phyloP scores from a whole-genome alignment of 1,140 invertebrate genomes.

The Frieseomelitta varia region DNA sequence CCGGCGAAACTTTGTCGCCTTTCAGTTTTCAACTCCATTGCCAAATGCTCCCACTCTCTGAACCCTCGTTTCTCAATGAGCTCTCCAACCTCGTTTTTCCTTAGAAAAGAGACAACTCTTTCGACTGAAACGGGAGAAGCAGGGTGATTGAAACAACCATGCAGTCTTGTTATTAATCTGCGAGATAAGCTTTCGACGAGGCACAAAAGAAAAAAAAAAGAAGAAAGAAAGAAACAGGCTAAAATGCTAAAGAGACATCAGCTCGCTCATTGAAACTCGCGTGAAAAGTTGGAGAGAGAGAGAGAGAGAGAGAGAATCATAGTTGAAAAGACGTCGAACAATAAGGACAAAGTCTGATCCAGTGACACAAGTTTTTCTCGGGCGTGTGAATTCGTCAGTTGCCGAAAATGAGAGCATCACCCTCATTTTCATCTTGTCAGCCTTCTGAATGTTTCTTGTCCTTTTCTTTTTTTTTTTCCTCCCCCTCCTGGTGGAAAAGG shows the following conservation, averaged over 20 bases:
- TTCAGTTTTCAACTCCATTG: slow-evolving; percentile 1
- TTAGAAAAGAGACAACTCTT: not conserved
- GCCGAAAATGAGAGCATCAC: slow-evolving; percentile 24
- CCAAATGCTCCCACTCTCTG: not conserved
- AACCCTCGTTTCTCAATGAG: not conserved
- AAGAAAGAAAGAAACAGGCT: not conserved
- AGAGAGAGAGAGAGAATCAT: not conserved
- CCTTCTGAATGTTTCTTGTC: not conserved
- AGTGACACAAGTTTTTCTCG: not conserved
- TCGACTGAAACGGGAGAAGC: not conserved
- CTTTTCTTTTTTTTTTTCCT: not conserved
- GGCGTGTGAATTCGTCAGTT: too few relatives aligned
- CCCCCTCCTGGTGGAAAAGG: too few relatives aligned
- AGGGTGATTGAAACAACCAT: not conserved
- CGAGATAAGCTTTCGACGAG: not conserved
- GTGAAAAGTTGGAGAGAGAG: not conserved
- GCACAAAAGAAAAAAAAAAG: not conserved
- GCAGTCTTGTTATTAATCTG: not conserved
- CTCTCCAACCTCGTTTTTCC: not conserved
- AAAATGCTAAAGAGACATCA: not conserved
- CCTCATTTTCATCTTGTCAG: slow-evolving; percentile 12
- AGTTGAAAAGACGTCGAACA: too few relatives aligned
- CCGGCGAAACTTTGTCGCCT: not conserved
- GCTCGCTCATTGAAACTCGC: not conserved
- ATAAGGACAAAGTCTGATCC: not conserved